Conservation (phyloP, 1,140 invertebrate species). For the Protaetia brevitarsis region DNA sequence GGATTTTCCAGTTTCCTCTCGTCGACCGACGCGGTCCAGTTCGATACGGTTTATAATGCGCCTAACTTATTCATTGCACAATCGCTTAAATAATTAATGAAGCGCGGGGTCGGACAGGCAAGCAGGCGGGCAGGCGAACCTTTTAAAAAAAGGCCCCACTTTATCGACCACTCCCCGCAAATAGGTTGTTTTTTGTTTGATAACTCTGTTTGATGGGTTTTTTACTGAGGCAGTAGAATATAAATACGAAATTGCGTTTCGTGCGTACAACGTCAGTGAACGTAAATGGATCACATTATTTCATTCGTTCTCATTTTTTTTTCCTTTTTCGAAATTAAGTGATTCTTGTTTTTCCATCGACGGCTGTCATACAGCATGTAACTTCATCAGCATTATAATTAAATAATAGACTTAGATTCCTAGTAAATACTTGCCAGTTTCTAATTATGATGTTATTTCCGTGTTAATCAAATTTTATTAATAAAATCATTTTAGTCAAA, state of each 20-base stretch:
- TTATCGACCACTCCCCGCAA: slow-evolving; percentile 47
- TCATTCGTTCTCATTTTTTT: too few relatives aligned
- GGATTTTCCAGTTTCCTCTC: background rate
- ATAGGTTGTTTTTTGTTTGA: slow-evolving; percentile 45
- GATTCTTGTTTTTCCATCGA: too few relatives aligned
- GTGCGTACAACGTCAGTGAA: background rate
- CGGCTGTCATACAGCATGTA: too few relatives aligned
- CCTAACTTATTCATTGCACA: slow-evolving; percentile 50
- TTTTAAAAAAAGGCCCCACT: slow-evolving; percentile 47
- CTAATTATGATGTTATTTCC: too few relatives aligned
- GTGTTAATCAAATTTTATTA: too few relatives aligned
- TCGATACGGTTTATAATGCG: slow-evolving; percentile 45
- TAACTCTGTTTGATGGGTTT: slow-evolving; percentile 44
- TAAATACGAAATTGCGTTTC: slow-evolving; percentile 45
- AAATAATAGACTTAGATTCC: too few relatives aligned
- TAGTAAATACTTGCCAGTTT: too few relatives aligned
- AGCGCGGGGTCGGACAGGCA: slow-evolving; percentile 42
- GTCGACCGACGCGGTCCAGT: background rate
- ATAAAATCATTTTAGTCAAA: too few relatives aligned
- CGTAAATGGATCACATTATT: background rate
- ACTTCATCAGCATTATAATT: too few relatives aligned
- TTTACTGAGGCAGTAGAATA: slow-evolving; percentile 43
- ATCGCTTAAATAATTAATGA: slow-evolving; percentile 50
- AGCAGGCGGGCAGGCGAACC: background rate
- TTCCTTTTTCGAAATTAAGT: too few relatives aligned